Conservation (phyloP, 2,888 invertebrate genomes). For the Clusia tigrina region DNA sequence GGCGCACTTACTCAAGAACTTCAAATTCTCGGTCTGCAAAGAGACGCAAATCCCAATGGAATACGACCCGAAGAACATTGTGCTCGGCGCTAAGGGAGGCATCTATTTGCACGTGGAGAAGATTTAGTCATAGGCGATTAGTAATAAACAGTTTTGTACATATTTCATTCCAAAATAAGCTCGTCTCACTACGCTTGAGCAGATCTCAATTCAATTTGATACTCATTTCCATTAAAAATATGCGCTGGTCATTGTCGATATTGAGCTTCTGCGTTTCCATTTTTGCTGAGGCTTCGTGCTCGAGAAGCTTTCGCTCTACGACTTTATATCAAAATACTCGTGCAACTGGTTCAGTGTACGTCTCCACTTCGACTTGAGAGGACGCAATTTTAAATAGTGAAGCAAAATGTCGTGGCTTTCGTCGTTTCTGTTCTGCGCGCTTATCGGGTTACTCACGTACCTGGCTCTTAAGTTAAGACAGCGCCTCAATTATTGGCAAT, state of each 20-base stretch:
- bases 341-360: not conserved
- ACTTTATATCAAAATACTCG: too few relatives aligned
- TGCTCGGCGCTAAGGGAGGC: constrained; percentile 40
- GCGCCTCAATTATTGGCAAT: constrained; percentile 38
- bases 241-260: too few relatives aligned
- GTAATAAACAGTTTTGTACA: not conserved
- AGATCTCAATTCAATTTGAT: too few relatives aligned
- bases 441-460: constrained; percentile 37
- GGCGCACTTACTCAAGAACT: constrained; percentile 49
- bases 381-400: not conserved
- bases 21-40: constrained; percentile 44
- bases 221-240: too few relatives aligned
- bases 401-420: not conserved
- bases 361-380: not conserved
- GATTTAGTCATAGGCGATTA: too few relatives aligned
- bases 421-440: not conserved
- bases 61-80: constrained; percentile 36
- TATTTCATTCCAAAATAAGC: too few relatives aligned
- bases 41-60: constrained; percentile 46
- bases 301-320: not conserved
- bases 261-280: too few relatives aligned
- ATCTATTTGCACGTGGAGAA: constrained; percentile 32
- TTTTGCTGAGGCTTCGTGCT: not conserved
- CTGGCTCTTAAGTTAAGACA: constrained; percentile 32
- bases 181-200: too few relatives aligned